phyloP scores from a whole-genome alignment of 2,797 vertebrate species.

The Mormyrus proboscirostris region DNA sequence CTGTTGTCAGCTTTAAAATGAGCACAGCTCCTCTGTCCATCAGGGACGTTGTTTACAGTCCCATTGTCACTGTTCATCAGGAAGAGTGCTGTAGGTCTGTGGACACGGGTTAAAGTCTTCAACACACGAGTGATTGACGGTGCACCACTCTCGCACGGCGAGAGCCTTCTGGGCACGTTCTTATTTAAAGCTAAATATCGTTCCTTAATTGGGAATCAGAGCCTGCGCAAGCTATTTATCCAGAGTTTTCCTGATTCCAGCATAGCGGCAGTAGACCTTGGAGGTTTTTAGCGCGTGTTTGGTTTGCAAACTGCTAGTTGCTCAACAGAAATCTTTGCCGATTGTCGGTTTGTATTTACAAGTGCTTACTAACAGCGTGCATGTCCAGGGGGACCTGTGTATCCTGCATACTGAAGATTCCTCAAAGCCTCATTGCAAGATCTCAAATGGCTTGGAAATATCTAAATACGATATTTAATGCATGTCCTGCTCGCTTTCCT shows the following conservation, averaged over 20 bases:
- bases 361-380: neutral
- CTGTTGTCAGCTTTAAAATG: slow-evolving; percentile 20
- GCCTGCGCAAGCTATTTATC: neutral
- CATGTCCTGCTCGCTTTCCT: neutral
- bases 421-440: neutral
- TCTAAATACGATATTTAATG: neutral
- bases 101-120: neutral
- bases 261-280: neutral
- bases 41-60: slow-evolving; percentile 16
- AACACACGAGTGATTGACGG: neutral
- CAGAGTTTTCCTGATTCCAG: neutral
- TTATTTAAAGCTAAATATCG: neutral
- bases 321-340: neutral
- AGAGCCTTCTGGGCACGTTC: neutral
- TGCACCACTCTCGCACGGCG: neutral
- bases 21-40: neutral
- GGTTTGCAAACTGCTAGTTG: neutral
- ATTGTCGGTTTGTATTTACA: neutral
- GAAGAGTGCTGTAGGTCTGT: neutral
- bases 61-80: slow-evolving; percentile 10
- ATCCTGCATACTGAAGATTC: neutral
- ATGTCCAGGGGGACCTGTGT: neutral
- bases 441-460: neutral
- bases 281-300: neutral
- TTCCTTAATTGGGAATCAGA: neutral